Evolutionary conservation across 1,140 invertebrate species (phyloP), one percentile per base, ranked within the genome.

Genomic region (Drosophila arizonae): DNA sequence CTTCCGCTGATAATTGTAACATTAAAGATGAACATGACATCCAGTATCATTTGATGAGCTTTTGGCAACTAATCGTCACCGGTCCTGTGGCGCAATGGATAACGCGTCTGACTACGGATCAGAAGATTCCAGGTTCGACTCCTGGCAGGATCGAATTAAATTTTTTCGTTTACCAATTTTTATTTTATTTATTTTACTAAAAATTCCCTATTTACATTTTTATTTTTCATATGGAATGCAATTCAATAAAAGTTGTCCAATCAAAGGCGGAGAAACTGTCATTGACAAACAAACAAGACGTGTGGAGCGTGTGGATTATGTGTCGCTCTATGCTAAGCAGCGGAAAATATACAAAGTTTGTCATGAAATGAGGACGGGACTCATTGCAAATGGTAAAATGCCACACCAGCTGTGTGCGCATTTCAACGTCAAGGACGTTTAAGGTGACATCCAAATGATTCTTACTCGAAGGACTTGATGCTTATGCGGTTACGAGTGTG

Each of bases 101-200:
- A 94, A 94, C 94, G 94, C 94, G 94, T 94, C 94, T 91, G 94
- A 94, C 94, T 94, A 94, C 94, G 93, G 94, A 94, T 94, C 94
- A 94, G 94, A 94, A 94, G 94, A 94, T 94, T 94, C 94, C 94
- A 94, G 94, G 94, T 94, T 94, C 94, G 94, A 94, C 94, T 94
- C 94, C 94, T 94, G 94, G 94, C 94, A 94, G 93, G 93, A 93
- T 94, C 94, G 24, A 57, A 43, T n/a, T 51, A 28, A 17, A 28
- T 51, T 51, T 51, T 26, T 24, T 26, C 1, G 10, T 13, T 50
- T 6, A 28, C 26, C 17, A 17, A 17, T 17, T 17, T 17, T 17
- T 17, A 28, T 4, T 28, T 33, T 33, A 33, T 6, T 33, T 33
- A 33, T 33, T 33, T 33, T 50, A 3, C 8, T 3, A n/a, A 43